Conservation (phyloP, 2,113 vertebrate species). For the Orcinus orca region DNA sequence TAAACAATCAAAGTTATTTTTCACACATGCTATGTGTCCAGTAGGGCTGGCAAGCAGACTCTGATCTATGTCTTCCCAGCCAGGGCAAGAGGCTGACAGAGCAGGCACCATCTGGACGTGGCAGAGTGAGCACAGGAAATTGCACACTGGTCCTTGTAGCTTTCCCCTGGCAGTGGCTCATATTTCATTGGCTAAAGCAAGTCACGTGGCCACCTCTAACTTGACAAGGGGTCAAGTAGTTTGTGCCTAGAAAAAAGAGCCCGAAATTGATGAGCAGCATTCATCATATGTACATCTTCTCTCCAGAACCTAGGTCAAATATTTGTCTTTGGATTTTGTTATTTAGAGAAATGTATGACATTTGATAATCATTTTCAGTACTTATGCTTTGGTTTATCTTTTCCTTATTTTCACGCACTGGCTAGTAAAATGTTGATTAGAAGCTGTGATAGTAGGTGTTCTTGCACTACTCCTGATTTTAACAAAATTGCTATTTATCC, state of each 20-base stretch:
- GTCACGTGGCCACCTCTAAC: not conserved
- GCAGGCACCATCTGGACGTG: not conserved
- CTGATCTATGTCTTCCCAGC: not conserved
- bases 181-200: not conserved
- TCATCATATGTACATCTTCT: not conserved
- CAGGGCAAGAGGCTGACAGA: not conserved
- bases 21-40: not conserved
- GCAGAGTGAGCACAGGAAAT: not conserved
- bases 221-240: not conserved
- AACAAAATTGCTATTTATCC: not conserved
- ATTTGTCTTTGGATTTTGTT: not conserved
- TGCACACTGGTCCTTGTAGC: not conserved
- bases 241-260: not conserved
- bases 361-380: not conserved
- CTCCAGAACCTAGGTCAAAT: not conserved
- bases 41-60: not conserved
- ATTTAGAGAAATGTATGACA: not conserved
- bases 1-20: not conserved
- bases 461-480: not conserved
- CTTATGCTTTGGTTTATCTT: too few species aligned
- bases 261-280: not conserved
- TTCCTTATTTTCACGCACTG: not conserved
- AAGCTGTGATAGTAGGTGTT: not conserved
- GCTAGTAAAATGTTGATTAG: not conserved
- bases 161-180: not conserved